Percentiles rank a stretch among this genome's conserved stretches.
Evolutionary conservation across 2,113 vertebrate genomes (phyloP).

Genomic region (Antechinus stuartii): DNA sequence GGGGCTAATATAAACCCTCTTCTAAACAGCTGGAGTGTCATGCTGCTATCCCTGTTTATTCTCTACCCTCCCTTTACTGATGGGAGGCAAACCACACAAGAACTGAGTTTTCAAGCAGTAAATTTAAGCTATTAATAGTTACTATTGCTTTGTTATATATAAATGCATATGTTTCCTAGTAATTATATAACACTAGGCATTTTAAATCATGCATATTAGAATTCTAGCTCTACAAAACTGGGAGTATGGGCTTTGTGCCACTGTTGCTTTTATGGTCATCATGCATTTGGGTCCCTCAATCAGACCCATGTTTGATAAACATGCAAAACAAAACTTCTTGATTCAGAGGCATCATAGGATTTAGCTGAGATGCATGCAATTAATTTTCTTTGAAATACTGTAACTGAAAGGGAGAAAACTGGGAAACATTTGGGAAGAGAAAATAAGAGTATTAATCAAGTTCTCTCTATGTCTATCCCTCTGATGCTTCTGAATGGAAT

Average conservation of each 20-base stretch:
- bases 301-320: constrained; percentile 59
- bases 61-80: constrained; percentile 80
- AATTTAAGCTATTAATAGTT: constrained; percentile 85
- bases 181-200: constrained; percentile 83
- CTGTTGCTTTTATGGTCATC: constrained; percentile 70
- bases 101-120: constrained; percentile 82
- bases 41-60: constrained; percentile 83
- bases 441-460: constrained; percentile 11
- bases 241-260: constrained; percentile 78
- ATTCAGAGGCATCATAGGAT: constrained; percentile 48
- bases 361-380: constrained; percentile 60
- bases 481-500: constrained; percentile 43
- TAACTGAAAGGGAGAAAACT: not conserved
- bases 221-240: constrained; percentile 80
- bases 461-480: constrained; percentile 42
- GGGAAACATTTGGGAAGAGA: not conserved
- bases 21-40: constrained; percentile 85
- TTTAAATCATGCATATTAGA: constrained; percentile 86
- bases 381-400: constrained; percentile 40
- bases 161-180: constrained; percentile 85
- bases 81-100: constrained; percentile 80
- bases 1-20: constrained; percentile 74
- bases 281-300: constrained; percentile 53
- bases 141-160: constrained; percentile 88
- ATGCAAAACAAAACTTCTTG: constrained; percentile 67